These are phyloP conservation scores for Calonectris borealis DNA, from an alignment of 2,113 vertebrate genomes.

Conservation along the genomic window DNA sequence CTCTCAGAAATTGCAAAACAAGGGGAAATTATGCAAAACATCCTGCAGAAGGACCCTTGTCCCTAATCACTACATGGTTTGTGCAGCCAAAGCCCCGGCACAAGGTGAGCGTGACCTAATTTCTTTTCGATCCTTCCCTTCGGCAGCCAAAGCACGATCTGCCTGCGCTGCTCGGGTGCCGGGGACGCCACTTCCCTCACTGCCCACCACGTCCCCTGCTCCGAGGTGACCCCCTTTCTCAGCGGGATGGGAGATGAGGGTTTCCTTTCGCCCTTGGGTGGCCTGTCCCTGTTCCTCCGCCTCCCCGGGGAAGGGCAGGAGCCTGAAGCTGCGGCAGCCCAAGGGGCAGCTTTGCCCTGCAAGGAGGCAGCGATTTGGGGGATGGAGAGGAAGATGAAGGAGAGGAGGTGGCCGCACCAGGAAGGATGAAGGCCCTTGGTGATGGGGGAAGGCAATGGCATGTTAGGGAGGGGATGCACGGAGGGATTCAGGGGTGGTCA, in stretches of 20 bases:
- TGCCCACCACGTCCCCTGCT: not conserved
- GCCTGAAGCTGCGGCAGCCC: accelerated
- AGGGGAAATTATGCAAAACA: conserved; percentile 45
- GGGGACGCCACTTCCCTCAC: accelerated
- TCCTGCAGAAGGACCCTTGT: conserved; percentile 49
- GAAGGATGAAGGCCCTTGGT: not conserved
- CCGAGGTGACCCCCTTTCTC: not conserved
- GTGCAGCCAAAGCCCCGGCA: conserved; percentile 30
- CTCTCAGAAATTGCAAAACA: conserved; percentile 47
- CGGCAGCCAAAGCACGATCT: not conserved
- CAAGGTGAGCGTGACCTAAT: conserved; percentile 20
- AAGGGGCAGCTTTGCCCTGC: accelerated
- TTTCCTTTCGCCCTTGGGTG: not conserved
- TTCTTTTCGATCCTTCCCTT: not conserved
- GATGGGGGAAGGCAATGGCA: not conserved
- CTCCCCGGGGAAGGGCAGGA: not conserved
- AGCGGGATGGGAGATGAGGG: not conserved
- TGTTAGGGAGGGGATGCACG: not conserved
- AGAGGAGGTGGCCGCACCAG: not conserved
- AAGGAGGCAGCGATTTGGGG: not conserved
- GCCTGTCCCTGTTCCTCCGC: not conserved
- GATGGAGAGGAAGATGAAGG: not conserved
- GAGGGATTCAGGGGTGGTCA: not conserved
- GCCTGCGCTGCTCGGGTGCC: accelerated
- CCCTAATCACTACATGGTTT: conserved; percentile 11